Conservation (phyloP, 2,113 vertebrate species). For the Sitta europaea region DNA sequence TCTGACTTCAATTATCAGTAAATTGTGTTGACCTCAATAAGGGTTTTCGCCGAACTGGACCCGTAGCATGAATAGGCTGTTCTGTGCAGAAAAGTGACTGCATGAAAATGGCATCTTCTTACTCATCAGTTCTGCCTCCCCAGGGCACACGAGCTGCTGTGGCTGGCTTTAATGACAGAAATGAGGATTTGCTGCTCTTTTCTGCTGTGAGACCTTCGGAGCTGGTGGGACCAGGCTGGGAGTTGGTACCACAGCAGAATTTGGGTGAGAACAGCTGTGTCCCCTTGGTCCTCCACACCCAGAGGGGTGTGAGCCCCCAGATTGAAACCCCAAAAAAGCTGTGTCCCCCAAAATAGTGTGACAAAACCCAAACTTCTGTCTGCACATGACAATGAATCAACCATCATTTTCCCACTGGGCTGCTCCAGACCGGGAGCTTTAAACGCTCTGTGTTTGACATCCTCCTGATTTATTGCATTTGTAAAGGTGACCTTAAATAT, state of each 20-base stretch:
- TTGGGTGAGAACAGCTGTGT: not conserved
- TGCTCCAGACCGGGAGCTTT: not conserved
- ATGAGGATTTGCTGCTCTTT: not conserved
- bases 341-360: not conserved
- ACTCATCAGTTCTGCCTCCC: conserved; percentile 41
- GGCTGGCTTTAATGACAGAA: not conserved
- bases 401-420: not conserved
- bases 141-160: not conserved
- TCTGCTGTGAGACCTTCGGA: not conserved
- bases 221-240: fast-evolving
- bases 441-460: conserved; percentile 47
- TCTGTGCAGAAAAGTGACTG: not conserved
- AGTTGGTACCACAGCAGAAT: not conserved
- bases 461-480: conserved; percentile 62
- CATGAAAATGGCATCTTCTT: conserved; percentile 32
- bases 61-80: not conserved
- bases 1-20: conserved; percentile 45
- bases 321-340: not conserved
- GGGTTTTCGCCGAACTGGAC: not conserved
- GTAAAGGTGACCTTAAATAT: conserved; percentile 72
- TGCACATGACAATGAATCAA: not conserved
- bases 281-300: not conserved
- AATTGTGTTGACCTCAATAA: conserved; percentile 55
- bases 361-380: not conserved
- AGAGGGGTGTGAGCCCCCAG: not conserved